Evolutionary conservation across 2,797 vertebrate species (phyloP).

Genomic region (Picus viridis): DNA sequence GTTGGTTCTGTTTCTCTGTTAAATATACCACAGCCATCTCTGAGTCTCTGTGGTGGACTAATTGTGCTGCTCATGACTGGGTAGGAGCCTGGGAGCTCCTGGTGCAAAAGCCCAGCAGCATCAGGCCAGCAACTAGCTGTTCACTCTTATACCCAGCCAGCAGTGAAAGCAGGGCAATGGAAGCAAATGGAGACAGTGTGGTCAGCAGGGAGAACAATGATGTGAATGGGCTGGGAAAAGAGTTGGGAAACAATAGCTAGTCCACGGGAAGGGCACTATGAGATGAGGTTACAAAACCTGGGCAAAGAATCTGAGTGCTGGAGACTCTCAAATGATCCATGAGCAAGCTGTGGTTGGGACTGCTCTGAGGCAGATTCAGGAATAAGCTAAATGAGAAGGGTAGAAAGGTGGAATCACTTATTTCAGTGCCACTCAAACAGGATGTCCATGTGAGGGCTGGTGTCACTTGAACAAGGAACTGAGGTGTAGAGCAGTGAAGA

Average conservation of each 20-base stretch:
- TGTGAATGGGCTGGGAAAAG: neutral
- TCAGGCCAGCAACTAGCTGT: neutral
- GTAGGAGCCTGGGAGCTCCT: neutral
- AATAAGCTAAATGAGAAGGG: neutral
- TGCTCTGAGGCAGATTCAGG: neutral
- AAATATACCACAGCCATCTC: neutral
- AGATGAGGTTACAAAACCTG: neutral
- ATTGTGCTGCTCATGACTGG: neutral
- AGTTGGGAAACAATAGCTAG: neutral
- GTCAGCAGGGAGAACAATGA: neutral
- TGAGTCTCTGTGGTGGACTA: neutral
- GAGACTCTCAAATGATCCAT: neutral
- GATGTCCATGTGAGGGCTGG: neutral
- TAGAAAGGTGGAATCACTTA: neutral
- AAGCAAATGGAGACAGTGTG: neutral
- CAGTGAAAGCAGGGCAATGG: neutral
- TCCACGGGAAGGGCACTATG: neutral
- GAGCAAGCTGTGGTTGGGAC: neutral
- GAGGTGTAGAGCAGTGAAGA: neutral
- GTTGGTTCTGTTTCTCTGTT: too few species aligned
- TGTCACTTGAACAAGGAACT: neutral
- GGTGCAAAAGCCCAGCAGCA: accelerated
- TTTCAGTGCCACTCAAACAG: neutral
- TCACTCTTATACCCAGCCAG: neutral
- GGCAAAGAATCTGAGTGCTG: neutral